These are phyloP conservation scores for Dynastes hyllus DNA, from an alignment of 2,888 invertebrate species.

Conservation along the genomic window DNA sequence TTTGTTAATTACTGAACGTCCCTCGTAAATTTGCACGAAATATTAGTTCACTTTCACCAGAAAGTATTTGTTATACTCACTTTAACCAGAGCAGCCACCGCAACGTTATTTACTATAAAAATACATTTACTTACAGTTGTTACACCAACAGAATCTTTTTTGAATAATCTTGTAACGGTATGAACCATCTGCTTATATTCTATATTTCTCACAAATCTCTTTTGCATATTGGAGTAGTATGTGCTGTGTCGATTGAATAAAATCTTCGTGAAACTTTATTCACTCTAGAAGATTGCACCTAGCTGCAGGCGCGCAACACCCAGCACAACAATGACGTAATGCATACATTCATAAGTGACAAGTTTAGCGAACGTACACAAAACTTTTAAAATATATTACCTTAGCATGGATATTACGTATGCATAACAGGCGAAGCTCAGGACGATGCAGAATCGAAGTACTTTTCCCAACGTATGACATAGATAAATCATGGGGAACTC, in stretches of 20 bases:
- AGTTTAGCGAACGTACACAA: constrained; percentile 12
- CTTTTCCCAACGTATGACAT: constrained; percentile 44
- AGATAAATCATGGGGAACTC: constrained; percentile 44
- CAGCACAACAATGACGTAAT: constrained; percentile 17
- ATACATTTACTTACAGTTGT: too few species aligned
- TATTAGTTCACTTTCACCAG: too few species aligned
- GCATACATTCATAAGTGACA: constrained; percentile 32
- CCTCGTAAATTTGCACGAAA: too few species aligned
- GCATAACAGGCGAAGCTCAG: constrained; percentile 27
- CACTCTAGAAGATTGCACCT: neutral
- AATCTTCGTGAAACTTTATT: neutral
- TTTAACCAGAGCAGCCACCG: too few species aligned
- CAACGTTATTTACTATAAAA: too few species aligned
- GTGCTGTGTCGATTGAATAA: neutral
- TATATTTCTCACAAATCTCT: neutral
- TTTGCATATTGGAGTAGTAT: neutral
- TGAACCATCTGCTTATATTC: too few species aligned
- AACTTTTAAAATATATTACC: constrained; percentile 36
- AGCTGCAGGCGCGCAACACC: neutral
- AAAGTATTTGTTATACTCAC: too few species aligned
- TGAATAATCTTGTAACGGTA: too few species aligned
- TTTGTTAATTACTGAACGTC: too few species aligned
- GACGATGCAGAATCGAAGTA: constrained; percentile 48
- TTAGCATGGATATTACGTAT: constrained; percentile 5
- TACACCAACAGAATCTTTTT: too few species aligned